These are phyloP conservation scores for Edolisoma coerulescens DNA, from an alignment of 2,113 vertebrate genomes.

Conservation along the genomic window DNA sequence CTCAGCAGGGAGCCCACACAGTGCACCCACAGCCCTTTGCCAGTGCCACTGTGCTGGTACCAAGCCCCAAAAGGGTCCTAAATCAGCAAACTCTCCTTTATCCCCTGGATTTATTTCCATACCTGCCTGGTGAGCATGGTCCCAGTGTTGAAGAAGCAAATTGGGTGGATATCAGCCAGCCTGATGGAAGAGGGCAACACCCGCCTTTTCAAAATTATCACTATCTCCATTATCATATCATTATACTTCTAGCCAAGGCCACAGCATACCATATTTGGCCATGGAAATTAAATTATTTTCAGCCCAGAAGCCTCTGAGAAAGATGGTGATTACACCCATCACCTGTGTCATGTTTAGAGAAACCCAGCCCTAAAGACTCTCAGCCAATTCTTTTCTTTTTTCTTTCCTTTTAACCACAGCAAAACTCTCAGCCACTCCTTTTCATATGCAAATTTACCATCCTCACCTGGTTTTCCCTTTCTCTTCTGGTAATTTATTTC, in stretches of 20 bases:
- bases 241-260: background rate
- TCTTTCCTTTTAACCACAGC: background rate
- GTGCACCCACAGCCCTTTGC: background rate
- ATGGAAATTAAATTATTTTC: background rate
- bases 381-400: background rate
- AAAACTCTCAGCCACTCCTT: background rate
- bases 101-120: background rate
- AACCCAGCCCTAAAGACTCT: background rate
- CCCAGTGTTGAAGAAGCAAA: background rate
- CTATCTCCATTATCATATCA: background rate
- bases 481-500: background rate
- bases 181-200: background rate
- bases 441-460: background rate
- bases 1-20: background rate
- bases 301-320: background rate
- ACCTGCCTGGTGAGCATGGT: background rate
- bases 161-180: background rate
- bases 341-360: background rate
- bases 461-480: background rate
- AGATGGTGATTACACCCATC: background rate
- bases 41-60: rapidly evolving
- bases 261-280: background rate
- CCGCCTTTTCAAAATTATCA: background rate
- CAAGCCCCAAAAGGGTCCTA: rapidly evolving
- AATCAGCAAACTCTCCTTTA: background rate